A percentile compares a stretch with the other conserved stretches of the same genome.
These are phyloP conservation scores for Glaucomys volans DNA, from an alignment of 2,113 vertebrate species.

Conservation along the genomic window DNA sequence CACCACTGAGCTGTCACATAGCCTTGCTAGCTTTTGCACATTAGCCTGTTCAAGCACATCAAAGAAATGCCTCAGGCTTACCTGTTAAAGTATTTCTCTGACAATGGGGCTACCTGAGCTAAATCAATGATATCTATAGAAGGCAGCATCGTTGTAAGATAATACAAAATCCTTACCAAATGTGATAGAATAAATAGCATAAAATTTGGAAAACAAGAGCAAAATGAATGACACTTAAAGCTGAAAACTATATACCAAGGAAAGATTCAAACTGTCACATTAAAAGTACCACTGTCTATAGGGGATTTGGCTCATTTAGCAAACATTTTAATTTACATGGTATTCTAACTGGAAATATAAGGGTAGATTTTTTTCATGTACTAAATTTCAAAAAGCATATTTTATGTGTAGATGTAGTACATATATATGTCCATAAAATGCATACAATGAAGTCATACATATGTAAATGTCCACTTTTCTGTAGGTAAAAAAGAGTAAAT, in stretches of 20 bases:
- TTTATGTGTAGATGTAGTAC: too few relatives aligned
- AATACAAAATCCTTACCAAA: neutral
- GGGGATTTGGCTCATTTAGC: neutral
- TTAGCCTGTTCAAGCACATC: neutral
- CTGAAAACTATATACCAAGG: neutral
- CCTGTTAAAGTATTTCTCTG: constrained; percentile 34
- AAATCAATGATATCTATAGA: neutral
- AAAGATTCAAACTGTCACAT: neutral
- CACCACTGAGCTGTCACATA: neutral
- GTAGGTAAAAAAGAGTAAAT: constrained; percentile 1
- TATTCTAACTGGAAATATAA: neutral
- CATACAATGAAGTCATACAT: neutral
- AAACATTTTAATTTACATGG: neutral
- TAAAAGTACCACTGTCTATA: neutral
- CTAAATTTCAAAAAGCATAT: neutral
- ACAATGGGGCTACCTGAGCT: neutral
- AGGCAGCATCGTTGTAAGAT: neutral
- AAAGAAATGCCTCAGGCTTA: neutral
- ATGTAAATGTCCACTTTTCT: neutral
- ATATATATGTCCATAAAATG: neutral
- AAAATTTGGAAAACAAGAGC: constrained; percentile 1
- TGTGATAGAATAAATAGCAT: neutral
- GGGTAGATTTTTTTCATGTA: neutral
- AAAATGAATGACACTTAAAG: constrained; percentile 40
- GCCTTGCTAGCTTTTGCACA: neutral